Base-by-base conservation (phyloP, 1,140 invertebrate species). In the Cotesia typhae region DNA sequence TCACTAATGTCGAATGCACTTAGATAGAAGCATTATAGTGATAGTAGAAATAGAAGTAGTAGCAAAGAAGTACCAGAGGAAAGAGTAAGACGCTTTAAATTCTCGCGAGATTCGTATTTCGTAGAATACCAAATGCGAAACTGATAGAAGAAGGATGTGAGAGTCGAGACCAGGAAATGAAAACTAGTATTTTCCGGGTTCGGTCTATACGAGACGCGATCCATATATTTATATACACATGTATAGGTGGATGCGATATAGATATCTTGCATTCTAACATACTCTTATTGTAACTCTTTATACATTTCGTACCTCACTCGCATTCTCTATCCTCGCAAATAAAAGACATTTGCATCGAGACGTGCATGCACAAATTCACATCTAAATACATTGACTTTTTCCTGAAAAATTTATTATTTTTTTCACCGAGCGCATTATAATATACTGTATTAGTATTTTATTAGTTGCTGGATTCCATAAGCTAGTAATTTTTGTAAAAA, bases 81-180 rank as follows among this genome's bases (percentile, higher is more conserved):
- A 28, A 28, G 64, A 67, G 65, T 52, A 66, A 66, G 67, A 71
- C 74, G 75, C 64, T 79, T 73, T 73, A 63, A 77, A 78, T 78
- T 79, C 75, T 66, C 65, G 65, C 47, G 75, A 75, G 77, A 80
- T 80, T 80, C 78, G 78, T 80, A 79, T 81, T 78, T 65, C 55
- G 17, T 53, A 67, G 79, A 79, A 79, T 79, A 80, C 75, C 71
- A 77, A 81, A 80, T 80, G 77, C 41, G 72, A 81, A 79, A 76
- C 75, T 76, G 75, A 79, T 80, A 76, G 75, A 73, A 72, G 72
- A 76, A 76, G 61, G 61, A 76, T 76, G 72, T 73, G 72, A 75
- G 71, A 75, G 47, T 17, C 70, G 63, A 70, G 73, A 69, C 65
- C 70, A 52, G 73, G 51, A 59, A 76, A 79, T 66, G 72, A 79